Percentiles rank a stretch among this genome's conserved stretches.
These are phyloP conservation scores for Campopleginae sp. DNA, from an alignment of 2,888 invertebrate species.

Conservation along the genomic window DNA sequence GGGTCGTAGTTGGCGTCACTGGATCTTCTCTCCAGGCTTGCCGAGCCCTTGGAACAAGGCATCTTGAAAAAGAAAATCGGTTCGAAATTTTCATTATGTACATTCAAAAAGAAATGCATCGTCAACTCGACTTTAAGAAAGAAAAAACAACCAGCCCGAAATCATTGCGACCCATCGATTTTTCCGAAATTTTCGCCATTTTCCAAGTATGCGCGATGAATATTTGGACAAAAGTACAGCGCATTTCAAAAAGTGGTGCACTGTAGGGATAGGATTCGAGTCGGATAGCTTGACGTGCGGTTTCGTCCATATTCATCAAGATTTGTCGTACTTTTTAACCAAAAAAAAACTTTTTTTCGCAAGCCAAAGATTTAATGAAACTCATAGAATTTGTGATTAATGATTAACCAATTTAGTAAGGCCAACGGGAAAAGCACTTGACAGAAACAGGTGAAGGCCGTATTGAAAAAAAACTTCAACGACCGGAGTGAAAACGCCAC, in stretches of 20 bases:
- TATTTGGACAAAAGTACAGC: background rate
- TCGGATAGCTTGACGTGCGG: background rate
- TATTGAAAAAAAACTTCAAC: background rate
- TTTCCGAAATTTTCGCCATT: background rate
- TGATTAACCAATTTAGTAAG: background rate
- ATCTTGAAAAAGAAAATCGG: conserved; percentile 56
- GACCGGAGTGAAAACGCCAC: background rate
- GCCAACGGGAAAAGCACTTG: background rate
- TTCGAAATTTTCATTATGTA: background rate
- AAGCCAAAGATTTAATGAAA: background rate
- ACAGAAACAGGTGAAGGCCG: background rate
- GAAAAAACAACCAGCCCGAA: background rate
- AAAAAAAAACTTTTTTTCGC: background rate
- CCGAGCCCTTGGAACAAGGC: conserved; percentile 74
- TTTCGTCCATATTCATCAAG: background rate
- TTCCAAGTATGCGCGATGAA: background rate
- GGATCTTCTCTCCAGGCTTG: conserved; percentile 79
- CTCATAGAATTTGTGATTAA: background rate
- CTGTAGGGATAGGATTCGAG: background rate
- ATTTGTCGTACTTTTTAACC: background rate
- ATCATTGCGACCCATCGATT: background rate
- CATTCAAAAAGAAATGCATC: background rate
- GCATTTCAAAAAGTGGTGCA: background rate
- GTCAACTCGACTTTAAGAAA: background rate
- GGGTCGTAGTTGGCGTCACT: conserved; percentile 90